Evolutionary conservation across 2,888 invertebrate genomes (phyloP), one percentile per base, ranked within the genome.

Genomic region (Steromphala cineraria): DNA sequence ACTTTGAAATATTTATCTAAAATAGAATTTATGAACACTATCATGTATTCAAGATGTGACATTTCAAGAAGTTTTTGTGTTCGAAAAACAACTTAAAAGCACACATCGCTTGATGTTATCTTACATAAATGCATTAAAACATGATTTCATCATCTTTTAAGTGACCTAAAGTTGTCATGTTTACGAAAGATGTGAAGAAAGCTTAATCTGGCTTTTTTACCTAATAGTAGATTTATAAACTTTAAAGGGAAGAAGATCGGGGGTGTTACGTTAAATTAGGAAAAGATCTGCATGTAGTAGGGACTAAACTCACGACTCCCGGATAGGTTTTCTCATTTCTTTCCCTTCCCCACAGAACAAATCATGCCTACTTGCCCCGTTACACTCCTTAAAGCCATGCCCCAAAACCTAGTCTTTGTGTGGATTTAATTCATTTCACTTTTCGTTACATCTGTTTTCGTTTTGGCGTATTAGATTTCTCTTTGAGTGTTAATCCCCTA

Each of bases 401-500:
- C 19, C 40, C 40, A 31, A 71, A 71, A 36, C 36, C 19, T 71
- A 56, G 71, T 31, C 71, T 71, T 71, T 71, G 71, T 71, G n/a
- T 71, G 36, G 31, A 19, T 71, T 71, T 71, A 71, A 71, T 71
- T 71, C 71, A 31, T 71, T 71, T 71, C 71, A 71, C 71, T 71
- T 71, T 71, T 36, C 71, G 71, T 71, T 71, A 71, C 71, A 71
- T 71, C 71, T 71, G 71, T 71, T 71, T 71, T 71, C 71, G 71
- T 71, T 71, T 31, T 71, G 71, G 71, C 40, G 36, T 71, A 71
- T 71, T 36, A 31, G 71, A 71, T 71, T 71, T 71, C 71, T 19
- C 71, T 71, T 71, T 71, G 71, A 71, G 71, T 71, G 71, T 71
- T 71, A 71, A 71, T 71, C 71, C 71, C 71, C 71, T 71, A 71